Evolutionary conservation across 2,888 invertebrate genomes (phyloP), one percentile per base, ranked within the genome.

Genomic region (Charanyca ferruginea): DNA sequence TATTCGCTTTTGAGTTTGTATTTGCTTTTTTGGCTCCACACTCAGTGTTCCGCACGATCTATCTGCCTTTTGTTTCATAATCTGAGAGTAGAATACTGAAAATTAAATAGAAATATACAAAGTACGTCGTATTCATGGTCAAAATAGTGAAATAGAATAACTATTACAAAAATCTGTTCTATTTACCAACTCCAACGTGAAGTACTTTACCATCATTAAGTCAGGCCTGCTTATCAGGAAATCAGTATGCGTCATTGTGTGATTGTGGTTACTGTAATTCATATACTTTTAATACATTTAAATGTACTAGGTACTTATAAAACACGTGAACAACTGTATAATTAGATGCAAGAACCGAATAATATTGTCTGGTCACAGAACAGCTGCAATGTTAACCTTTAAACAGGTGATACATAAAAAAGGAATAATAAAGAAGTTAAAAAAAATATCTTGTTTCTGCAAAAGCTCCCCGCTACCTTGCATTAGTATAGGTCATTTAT

Each of bases 151-250:
- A 25, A 41, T 3, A 42, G 13, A n/a, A n/a, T n/a, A n/a, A 59
- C 58, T 1, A 35, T 8, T 22, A 23, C 20, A 3, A 38, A 22
- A 47, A 28, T 16, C 22, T 28, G 18, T 16, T 28, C 6, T 38
- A 69, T 66, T 20, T 23, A 11, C 5, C 9, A 45, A 44, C 8
- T 48, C 9, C 41, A 35, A 18, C 18, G n/a, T 28, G 6, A 49
- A 59, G 25, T 71, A 49, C 35, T 73, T 18, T 42, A 51, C 32
- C 25, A 54, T 54, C 51, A 25, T n/a, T 38, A 66, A 66, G 16
- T 54, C 49, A 42, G n/a, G 28, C 23, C 25, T 9, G 44, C 41
- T 53, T 52, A 67, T 23, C 51, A 72, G 60, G 54, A 75, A 68
- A 68, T 52, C 23, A 61, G 28, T 52, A 60, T 45, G 9, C 28